Evolutionary conservation across 2,888 invertebrate genomes (phyloP).

Genomic region (Phania funesta): DNA sequence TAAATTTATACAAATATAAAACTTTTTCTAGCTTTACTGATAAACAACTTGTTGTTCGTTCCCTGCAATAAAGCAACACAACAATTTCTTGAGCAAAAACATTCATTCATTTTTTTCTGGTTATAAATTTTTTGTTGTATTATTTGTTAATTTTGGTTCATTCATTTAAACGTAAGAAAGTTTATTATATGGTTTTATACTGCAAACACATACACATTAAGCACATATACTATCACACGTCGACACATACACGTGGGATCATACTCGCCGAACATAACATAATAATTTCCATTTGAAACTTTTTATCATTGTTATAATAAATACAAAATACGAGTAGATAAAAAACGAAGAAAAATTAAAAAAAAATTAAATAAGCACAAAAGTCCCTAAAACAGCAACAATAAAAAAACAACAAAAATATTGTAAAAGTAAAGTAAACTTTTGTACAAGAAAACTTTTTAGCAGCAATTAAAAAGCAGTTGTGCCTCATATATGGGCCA

Average conservation of each 20-base stretch:
- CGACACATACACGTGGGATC: not conserved
- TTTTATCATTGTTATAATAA: conserved; percentile 54
- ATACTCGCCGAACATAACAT: not conserved
- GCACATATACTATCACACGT: not conserved
- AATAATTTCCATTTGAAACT: conserved; percentile 56
- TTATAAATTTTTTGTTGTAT: conserved; percentile 9
- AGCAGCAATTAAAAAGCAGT: conserved; percentile 62
- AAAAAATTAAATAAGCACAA: conserved; percentile 35
- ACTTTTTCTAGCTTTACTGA: conserved; percentile 21
- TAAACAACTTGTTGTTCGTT: conserved; percentile 53
- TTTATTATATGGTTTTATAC: conserved; percentile 14
- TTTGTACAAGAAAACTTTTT: conserved; percentile 54
- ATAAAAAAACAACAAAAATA: conserved; percentile 26
- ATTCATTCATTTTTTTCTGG: conserved; percentile 13
- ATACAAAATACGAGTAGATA: not conserved
- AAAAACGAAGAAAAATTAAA: not conserved
- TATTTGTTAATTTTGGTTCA: conserved; percentile 1
- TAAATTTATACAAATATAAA: conserved; percentile 27
- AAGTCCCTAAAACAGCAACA: conserved; percentile 29
- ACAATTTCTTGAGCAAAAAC: conserved; percentile 8
- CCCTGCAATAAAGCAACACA: conserved; percentile 21
- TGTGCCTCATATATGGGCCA: conserved; percentile 58
- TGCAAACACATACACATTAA: not conserved
- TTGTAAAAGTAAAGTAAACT: conserved; percentile 6
- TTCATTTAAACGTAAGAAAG: conserved; percentile 25